These are phyloP conservation scores for Clupea harengus DNA, from an alignment of 2,113 vertebrate species.

Conservation along the genomic window DNA sequence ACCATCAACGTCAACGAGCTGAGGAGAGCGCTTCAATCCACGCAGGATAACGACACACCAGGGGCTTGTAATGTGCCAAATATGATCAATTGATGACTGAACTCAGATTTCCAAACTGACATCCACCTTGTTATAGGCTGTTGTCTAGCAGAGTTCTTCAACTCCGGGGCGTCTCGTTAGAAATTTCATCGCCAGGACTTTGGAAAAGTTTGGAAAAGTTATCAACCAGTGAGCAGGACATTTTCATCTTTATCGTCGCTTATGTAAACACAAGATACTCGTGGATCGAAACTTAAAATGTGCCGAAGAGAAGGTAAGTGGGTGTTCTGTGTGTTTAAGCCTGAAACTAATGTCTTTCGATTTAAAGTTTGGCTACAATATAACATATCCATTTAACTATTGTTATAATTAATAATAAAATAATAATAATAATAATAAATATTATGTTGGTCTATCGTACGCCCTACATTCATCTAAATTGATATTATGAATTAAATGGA, in stretches of 20 bases:
- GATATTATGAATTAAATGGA: background rate
- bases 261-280: background rate
- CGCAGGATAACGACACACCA: background rate
- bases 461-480: background rate
- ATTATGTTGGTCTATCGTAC: background rate
- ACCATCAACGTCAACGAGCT: conserved; percentile 48
- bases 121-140: background rate
- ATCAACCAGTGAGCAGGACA: background rate
- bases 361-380: background rate
- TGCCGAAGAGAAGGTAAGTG: background rate
- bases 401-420: conserved; percentile 7
- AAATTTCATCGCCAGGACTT: background rate
- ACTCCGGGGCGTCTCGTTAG: background rate
- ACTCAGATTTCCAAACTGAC: background rate
- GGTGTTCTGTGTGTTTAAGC: background rate
- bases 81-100: conserved; percentile 20
- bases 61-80: background rate
- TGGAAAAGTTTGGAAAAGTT: background rate
- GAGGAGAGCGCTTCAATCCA: background rate
- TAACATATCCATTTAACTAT: background rate
- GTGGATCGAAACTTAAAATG: background rate
- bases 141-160: background rate
- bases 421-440: background rate
- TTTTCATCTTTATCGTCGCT: background rate
- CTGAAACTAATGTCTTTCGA: background rate